Conservation (phyloP, 2,888 invertebrate species). For the Chrysolina haemoptera region DNA sequence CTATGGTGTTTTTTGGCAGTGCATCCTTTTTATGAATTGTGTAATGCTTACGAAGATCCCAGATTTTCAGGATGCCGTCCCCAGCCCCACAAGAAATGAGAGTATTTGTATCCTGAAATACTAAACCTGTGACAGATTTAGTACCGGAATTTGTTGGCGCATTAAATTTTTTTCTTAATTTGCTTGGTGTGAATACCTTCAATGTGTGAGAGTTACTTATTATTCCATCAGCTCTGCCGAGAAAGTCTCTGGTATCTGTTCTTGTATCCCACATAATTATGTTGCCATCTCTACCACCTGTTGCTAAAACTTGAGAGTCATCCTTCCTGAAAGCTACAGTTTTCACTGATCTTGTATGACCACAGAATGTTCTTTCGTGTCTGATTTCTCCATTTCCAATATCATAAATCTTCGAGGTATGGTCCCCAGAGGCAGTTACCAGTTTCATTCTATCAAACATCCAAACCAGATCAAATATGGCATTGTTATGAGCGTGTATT, state of each 20-base stretch:
- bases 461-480: constrained; percentile 93
- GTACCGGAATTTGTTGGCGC: constrained; percentile 70
- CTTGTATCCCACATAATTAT: constrained; percentile 90
- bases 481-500: constrained; percentile 85
- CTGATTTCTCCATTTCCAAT: constrained; percentile 70
- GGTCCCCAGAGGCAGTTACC: constrained; percentile 90
- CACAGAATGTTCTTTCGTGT: constrained; percentile 77
- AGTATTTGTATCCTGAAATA: constrained; percentile 85
- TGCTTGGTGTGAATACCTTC: constrained; percentile 69
- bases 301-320: constrained; percentile 85
- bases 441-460: constrained; percentile 82
- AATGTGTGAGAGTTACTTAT: constrained; percentile 78
- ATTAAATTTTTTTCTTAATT: constrained; percentile 50
- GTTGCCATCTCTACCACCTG: constrained; percentile 88
- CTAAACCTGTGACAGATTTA: constrained; percentile 86
- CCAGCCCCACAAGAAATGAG: constrained; percentile 90
- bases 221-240: constrained; percentile 79
- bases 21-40: constrained; percentile 79
- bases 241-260: constrained; percentile 67
- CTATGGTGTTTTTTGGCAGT: constrained; percentile 79
- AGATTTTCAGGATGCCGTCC: constrained; percentile 86
- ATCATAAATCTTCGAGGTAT: constrained; percentile 87
- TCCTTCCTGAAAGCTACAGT: constrained; percentile 82
- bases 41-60: constrained; percentile 87
- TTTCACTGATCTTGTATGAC: constrained; percentile 87